Evolutionary conservation across 2,797 vertebrate genomes (phyloP).

Genomic region (Tinamus major): DNA sequence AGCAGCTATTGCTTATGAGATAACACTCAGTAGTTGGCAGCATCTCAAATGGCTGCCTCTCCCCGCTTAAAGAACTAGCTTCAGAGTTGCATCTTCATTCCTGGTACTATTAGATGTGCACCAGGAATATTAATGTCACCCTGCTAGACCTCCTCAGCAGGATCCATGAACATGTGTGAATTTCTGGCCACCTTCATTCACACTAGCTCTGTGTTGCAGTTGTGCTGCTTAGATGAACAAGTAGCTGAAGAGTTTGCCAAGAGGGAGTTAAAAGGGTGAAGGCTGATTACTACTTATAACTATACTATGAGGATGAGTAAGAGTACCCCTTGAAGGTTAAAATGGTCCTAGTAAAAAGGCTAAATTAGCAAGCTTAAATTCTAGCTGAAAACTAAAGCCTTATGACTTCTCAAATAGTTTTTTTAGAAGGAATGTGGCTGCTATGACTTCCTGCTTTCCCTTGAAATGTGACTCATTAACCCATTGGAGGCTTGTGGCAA

Average conservation of each 20-base stretch:
- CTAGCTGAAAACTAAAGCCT: neutral
- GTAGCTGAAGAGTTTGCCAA: neutral
- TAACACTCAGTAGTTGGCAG: fast-evolving
- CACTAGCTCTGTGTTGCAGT: fast-evolving
- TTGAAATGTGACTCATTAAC: neutral
- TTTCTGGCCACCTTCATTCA: neutral
- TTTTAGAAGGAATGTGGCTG: neutral
- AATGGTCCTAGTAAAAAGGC: neutral
- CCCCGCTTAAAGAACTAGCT: neutral
- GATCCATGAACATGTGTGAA: fast-evolving
- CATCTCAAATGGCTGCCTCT: neutral
- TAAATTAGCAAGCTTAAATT: neutral
- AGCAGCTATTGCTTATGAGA: neutral
- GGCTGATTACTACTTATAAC: neutral
- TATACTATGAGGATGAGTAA: neutral
- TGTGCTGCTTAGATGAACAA: neutral
- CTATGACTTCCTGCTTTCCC: neutral
- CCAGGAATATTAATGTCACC: neutral
- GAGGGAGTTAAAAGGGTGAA: neutral
- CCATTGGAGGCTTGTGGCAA: neutral
- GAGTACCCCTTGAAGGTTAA: neutral
- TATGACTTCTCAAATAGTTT: neutral
- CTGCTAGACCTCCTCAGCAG: neutral
- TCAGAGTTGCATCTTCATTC: neutral
- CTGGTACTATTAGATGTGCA: fast-evolving